Base-by-base conservation (phyloP, 2,888 invertebrate genomes). In the Hyposoter didymator region DNA sequence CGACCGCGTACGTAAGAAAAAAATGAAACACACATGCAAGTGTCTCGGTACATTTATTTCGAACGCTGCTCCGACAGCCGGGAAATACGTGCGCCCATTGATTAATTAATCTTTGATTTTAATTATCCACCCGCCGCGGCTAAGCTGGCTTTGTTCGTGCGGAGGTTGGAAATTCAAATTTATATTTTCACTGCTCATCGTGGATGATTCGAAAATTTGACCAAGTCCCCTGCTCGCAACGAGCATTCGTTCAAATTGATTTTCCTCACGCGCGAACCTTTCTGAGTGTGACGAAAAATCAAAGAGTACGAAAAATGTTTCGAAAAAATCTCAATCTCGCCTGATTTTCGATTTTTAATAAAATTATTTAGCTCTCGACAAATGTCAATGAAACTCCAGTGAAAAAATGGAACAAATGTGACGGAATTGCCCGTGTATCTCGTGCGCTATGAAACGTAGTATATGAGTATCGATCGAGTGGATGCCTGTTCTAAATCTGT, bases 401-500 rank as follows among this genome's bases (percentile, higher is more conserved):
- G 5, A n/a, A n/a, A n/a, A n/a, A n/a, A n/a, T 10, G 5, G 22
- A 14, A 59, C 14, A 22, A 12, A 55, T 2, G n/a, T 55, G 55
- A 55, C 28, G 59, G 59, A 59, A 59, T 59, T 28, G 14, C 59
- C 28, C 28, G 17, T 84, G 85, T 3, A 59, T 59, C 10, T 39
- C 8, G 73, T 73, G 70, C 52, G 84, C 90, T 91, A 91, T 91
- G 90, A 92, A 92, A 91, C 91, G 89, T 89, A 90, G 91, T 90
- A 88, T 90, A 88, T 90, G 88, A 84, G 62, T 92, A 93, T 93
- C 91, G 93, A 93, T 93, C 92, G 90, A 88, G 88, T 90, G 90
- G 89, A 89, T 91, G 90, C 91, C 90, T 90, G 91, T 89, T 91
- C 91, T 90, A 90, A 92, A 92, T 93, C 91, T 90, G 91, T 91